A percentile compares a stretch with the other conserved stretches of the same genome.
Conservation (phyloP, 2,888 invertebrate genomes). For the Cremastobaeus sp. region DNA sequence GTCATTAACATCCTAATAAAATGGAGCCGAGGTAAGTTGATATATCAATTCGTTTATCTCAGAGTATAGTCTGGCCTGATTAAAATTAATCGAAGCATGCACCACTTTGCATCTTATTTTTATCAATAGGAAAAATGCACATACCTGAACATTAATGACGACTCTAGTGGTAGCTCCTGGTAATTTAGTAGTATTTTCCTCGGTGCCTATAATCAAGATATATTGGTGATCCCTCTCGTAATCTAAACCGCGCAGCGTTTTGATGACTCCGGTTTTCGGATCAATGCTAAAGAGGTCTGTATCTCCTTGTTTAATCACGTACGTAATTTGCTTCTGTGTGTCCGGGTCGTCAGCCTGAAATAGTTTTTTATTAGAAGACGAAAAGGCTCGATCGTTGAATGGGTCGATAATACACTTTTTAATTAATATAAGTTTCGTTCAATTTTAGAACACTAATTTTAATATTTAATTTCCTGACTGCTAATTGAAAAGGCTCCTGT, state of each 20-base stretch:
- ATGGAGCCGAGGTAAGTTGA: background rate
- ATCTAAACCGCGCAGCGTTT: constrained; percentile 87
- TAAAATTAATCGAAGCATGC: background rate
- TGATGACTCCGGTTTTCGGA: constrained; percentile 87
- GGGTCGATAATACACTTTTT: too few relatives aligned
- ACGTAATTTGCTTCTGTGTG: constrained; percentile 88
- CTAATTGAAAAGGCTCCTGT: background rate
- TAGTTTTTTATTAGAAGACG: constrained; percentile 59
- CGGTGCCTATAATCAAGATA: constrained; percentile 88
- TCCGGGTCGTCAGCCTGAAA: constrained; percentile 90
- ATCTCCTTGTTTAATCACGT: constrained; percentile 89
- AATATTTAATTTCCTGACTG: constrained; percentile 8
- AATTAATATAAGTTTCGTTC: too few relatives aligned
- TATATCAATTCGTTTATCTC: background rate
- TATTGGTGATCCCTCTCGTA: constrained; percentile 87
- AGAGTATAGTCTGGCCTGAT: background rate
- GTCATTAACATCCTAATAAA: constrained; percentile 88
- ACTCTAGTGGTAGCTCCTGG: constrained; percentile 87
- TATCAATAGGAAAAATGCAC: constrained; percentile 29
- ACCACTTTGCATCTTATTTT: background rate
- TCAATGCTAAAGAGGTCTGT: constrained; percentile 90
- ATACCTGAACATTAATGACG: constrained; percentile 84
- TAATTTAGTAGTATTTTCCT: constrained; percentile 86
- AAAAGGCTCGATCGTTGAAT: too few relatives aligned
- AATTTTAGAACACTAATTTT: too few relatives aligned